Evolutionary conservation across 2,797 vertebrate genomes (phyloP), one percentile per base, ranked within the genome.

Genomic region (Zonotrichia albicollis): DNA sequence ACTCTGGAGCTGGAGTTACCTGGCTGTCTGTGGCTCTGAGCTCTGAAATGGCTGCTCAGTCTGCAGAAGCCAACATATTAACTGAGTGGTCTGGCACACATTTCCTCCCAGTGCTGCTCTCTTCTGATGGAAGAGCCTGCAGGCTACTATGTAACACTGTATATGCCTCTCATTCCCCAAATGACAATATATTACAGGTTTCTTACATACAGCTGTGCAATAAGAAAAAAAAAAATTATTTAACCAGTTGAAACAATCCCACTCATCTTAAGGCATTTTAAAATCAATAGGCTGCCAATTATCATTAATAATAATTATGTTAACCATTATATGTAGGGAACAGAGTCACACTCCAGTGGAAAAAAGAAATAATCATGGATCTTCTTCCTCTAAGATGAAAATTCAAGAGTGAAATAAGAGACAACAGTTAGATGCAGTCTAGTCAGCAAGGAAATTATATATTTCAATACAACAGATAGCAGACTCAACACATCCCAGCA

Each of bases 321-420:
- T 58, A 71, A 26, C 7, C 4, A 5, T 32, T 46, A 30, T 36
- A 36, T 14, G 2, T 42, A 32, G 15, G 21, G 14, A 82, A 51
- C 2, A n/a, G 23, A 22, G 5, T 38, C 20, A 43, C 4, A n/a
- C 3, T 5, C 12, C 3, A 1, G 19, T 25, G n/a, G 40, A 32
- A 42, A 60, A 73, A 71, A 68, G 2, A 53, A 66, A 62, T 51
- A 6, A 65, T 72, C 16, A 14, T 9, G 6, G 2, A 5, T 27
- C 8, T 79, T 84, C 60, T 76, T 27, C 11, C 36, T 26, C 22
- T 27, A 30, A 60, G 23, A 32, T 38, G 21, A 42, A 18, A 83
- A 70, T n/a, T 75, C 46, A 65, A 45, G 34, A 42, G 34, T 73
- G 18, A 75, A 80, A 48, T 32, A 21, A 64, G 32, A 43, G 29